phyloP scores from a whole-genome alignment of 2,797 vertebrate genomes.

The Spheniscus humboldti region DNA sequence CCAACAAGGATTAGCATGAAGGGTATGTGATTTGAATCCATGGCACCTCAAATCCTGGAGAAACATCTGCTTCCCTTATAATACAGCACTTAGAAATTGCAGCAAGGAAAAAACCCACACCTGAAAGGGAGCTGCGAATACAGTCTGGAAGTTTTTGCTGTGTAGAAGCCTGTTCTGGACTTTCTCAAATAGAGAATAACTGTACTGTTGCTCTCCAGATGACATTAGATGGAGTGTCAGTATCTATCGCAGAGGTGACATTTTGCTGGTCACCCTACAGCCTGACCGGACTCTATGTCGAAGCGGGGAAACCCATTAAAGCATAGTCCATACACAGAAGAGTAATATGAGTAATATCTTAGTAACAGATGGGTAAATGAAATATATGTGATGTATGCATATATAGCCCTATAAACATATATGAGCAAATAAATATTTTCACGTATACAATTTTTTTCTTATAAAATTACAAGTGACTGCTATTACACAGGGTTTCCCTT shows the following conservation, averaged over 20 bases:
- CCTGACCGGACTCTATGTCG: neutral
- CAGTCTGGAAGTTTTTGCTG: neutral
- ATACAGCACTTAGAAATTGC: neutral
- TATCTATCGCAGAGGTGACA: neutral
- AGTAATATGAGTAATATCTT: neutral
- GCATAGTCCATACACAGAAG: neutral
- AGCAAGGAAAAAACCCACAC: neutral
- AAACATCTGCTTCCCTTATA: constrained; percentile 49
- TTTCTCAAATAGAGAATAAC: neutral
- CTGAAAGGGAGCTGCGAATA: neutral
- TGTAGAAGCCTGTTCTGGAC: neutral
- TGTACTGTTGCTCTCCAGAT: neutral
- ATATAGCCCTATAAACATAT: neutral
- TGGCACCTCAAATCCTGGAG: constrained; percentile 13
- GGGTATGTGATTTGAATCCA: constrained; percentile 52
- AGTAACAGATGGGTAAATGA: neutral
- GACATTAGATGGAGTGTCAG: neutral
- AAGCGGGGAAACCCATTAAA: neutral
- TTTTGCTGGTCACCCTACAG: neutral
- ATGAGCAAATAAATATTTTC: neutral
- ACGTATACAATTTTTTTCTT: neutral
- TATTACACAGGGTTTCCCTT: neutral
- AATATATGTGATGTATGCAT: neutral
- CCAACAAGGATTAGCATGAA: constrained; percentile 55
- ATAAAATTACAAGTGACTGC: neutral